These are phyloP conservation scores for Electrophaes corylata DNA, from an alignment of 2,888 invertebrate species.

Conservation along the genomic window DNA sequence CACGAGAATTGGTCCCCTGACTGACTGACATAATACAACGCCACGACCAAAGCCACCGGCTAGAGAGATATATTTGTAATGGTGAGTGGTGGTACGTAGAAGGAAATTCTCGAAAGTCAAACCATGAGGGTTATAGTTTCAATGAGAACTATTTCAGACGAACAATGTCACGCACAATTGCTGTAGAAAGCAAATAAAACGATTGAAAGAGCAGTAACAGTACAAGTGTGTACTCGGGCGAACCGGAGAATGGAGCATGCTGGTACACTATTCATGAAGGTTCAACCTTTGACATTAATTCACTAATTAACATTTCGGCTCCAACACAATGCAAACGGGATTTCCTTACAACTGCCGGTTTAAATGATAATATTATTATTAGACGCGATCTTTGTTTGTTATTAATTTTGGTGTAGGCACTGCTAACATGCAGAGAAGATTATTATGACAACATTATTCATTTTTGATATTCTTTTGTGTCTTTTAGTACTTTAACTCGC, in stretches of 20 bases:
- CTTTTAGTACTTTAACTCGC: too few species aligned
- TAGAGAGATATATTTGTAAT: too few species aligned
- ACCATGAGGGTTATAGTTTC: too few species aligned
- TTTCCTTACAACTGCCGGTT: constrained; percentile 59
- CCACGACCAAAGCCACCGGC: too few species aligned
- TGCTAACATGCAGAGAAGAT: constrained; percentile 1
- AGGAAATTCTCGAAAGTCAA: too few species aligned
- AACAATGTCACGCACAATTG: too few species aligned
- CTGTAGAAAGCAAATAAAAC: background rate
- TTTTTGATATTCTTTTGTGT: background rate
- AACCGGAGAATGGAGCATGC: constrained; percentile 28
- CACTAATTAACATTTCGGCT: constrained; percentile 68
- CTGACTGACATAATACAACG: too few species aligned
- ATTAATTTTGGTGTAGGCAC: constrained; percentile 37
- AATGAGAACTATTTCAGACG: too few species aligned
- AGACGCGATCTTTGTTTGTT: constrained; percentile 42
- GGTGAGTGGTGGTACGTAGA: too few species aligned
- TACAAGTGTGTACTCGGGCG: constrained; percentile 2
- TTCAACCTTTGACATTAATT: constrained; percentile 61
- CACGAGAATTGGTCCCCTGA: too few species aligned
- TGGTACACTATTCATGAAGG: constrained; percentile 55
- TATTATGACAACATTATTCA: background rate
- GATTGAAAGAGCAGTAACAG: constrained; percentile 1
- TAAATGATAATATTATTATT: constrained; percentile 48
- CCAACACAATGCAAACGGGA: constrained; percentile 60